Evolutionary conservation across 2,888 invertebrate genomes (phyloP).

Genomic region (Schrankia costaestrigalis): DNA sequence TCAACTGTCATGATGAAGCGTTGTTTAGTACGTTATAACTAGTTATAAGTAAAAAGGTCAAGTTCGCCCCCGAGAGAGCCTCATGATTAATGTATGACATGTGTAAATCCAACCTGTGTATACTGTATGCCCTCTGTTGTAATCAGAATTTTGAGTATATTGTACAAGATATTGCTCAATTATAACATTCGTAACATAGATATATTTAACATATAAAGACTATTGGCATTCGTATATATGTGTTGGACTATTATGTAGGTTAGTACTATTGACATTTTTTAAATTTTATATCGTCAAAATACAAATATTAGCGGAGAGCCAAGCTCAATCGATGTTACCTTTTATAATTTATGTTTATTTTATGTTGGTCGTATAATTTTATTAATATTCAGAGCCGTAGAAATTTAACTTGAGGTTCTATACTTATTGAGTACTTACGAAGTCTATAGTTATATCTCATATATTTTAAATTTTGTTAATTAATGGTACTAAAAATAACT

Average conservation of each 20-base stretch:
- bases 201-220: conserved; percentile 10
- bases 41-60: conserved; percentile 47
- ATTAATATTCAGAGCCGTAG: conserved; percentile 31
- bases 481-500: conserved; percentile 50
- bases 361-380: conserved; percentile 34
- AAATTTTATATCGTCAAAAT: conserved; percentile 26
- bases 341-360: conserved; percentile 26
- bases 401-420: conserved; percentile 15
- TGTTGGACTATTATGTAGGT: conserved; percentile 12
- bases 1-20: conserved; percentile 66
- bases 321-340: conserved; percentile 37
- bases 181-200: conserved; percentile 21
- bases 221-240: conserved; percentile 22
- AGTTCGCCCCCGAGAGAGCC: conserved; percentile 52
- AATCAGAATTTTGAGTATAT: conserved; percentile 28
- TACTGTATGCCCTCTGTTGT: conserved; percentile 31
- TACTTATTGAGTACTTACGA: conserved; percentile 52
- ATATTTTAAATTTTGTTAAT: conserved; percentile 66
- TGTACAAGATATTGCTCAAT: conserved; percentile 34
- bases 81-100: conserved; percentile 38
- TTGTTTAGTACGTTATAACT: conserved; percentile 33
- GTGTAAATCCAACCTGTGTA: conserved; percentile 39
- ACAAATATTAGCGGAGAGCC: conserved; percentile 28
- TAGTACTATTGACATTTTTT: conserved; percentile 21
- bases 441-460: conserved; percentile 48